A percentile compares a stretch with the other conserved stretches of the same genome.
These are phyloP conservation scores for Amblyornis subalaris DNA, from an alignment of 2,113 vertebrate species.

Conservation along the genomic window DNA sequence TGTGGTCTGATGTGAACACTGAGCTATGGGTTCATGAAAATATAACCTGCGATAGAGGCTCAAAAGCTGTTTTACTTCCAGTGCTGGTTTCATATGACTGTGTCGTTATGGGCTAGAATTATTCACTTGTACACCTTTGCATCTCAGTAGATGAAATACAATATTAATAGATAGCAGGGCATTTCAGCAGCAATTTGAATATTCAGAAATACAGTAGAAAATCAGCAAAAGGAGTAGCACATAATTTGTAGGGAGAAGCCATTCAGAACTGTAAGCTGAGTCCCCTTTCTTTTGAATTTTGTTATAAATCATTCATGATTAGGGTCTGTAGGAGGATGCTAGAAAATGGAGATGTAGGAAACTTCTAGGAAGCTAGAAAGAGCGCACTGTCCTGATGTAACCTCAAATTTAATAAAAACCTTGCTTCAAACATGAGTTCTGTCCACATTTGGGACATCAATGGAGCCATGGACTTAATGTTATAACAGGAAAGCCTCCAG, in stretches of 20 bases:
- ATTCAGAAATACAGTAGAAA: background rate
- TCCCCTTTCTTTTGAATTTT: constrained; percentile 8
- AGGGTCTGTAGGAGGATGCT: background rate
- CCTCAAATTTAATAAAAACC: background rate
- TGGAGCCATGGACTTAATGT: background rate
- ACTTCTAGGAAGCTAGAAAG: background rate
- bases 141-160: background rate
- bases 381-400: background rate
- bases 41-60: background rate
- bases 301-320: constrained; percentile 10
- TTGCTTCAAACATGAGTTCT: background rate
- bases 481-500: background rate
- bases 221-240: background rate
- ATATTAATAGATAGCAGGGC: background rate
- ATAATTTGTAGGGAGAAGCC: background rate
- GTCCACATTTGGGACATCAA: background rate
- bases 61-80: background rate
- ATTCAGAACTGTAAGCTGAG: background rate
- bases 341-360: background rate
- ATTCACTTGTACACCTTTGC: background rate
- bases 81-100: background rate
- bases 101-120: background rate
- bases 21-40: background rate
- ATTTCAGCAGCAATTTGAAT: background rate
- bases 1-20: rapidly evolving